Evolutionary conservation across 2,888 invertebrate genomes (phyloP).

Genomic region (Drosophila infuscata): DNA sequence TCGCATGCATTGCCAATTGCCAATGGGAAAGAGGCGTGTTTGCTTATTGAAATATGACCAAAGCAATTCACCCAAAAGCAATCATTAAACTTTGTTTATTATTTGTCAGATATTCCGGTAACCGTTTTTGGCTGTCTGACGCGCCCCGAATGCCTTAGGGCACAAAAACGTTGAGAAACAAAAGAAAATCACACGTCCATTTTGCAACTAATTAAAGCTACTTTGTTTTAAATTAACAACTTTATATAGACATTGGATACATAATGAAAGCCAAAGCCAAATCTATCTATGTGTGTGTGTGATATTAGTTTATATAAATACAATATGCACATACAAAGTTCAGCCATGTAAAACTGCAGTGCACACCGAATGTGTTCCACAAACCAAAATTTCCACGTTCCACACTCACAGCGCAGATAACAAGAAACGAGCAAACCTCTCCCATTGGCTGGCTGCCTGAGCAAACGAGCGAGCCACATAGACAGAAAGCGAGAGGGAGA

Average conservation of each 20-base stretch:
- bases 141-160: constrained; percentile 40
- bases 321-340: constrained; percentile 4
- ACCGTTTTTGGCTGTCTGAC: constrained; percentile 22
- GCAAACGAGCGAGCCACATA: constrained; percentile 1
- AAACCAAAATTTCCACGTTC: constrained; percentile 71
- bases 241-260: constrained; percentile 40
- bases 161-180: neutral
- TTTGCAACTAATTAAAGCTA: constrained; percentile 60
- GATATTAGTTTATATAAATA: constrained; percentile 5
- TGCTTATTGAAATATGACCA: constrained; percentile 72
- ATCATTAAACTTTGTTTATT: constrained; percentile 60
- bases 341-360: constrained; percentile 18
- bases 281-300: neutral
- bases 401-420: constrained; percentile 72
- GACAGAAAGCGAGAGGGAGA: constrained; percentile 1
- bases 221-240: constrained; percentile 57
- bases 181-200: constrained; percentile 25
- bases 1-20: constrained; percentile 15
- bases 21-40: constrained; percentile 52
- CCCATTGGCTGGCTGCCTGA: constrained; percentile 57
- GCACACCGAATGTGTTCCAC: constrained; percentile 65
- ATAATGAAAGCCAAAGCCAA: constrained; percentile 23
- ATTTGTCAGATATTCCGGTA: constrained; percentile 40
- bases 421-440: constrained; percentile 27
- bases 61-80: constrained; percentile 47